Evolutionary conservation across 2,797 vertebrate genomes (phyloP).

Genomic region (Trachurus trachurus): DNA sequence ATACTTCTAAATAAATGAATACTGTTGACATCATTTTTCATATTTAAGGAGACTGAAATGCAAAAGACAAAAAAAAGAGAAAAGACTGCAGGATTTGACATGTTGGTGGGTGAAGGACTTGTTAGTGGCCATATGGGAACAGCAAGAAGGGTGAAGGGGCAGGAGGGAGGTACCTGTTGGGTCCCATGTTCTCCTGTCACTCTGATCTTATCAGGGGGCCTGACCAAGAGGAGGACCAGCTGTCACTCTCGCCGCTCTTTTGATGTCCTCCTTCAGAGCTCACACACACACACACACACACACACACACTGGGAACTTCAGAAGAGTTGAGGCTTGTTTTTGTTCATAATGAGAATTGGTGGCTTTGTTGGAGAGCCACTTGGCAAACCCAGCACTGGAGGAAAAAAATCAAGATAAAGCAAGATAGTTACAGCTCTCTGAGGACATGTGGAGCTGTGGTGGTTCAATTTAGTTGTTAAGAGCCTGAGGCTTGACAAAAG

Average conservation of each 20-base stretch:
- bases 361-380: slow-evolving; percentile 63
- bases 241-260: slow-evolving; percentile 81
- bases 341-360: slow-evolving; percentile 67
- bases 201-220: slow-evolving; percentile 85
- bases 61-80: not conserved
- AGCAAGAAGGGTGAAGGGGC: slow-evolving; percentile 55
- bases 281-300: slow-evolving; percentile 11
- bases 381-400: slow-evolving; percentile 39
- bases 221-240: slow-evolving; percentile 83
- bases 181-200: slow-evolving; percentile 77
- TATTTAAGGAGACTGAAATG: not conserved
- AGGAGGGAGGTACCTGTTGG: slow-evolving; percentile 75
- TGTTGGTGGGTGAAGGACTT: slow-evolving; percentile 59
- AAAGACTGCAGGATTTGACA: slow-evolving; percentile 46
- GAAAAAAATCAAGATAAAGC: slow-evolving; percentile 59
- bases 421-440: slow-evolving; percentile 63
- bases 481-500: slow-evolving; percentile 71
- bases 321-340: slow-evolving; percentile 68
- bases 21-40: slow-evolving; percentile 14
- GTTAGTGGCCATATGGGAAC: slow-evolving; percentile 79
- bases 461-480: slow-evolving; percentile 66
- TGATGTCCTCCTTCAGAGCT: slow-evolving; percentile 74
- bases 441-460: slow-evolving; percentile 52
- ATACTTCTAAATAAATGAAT: slow-evolving; percentile 15
- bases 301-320: slow-evolving; percentile 63